phyloP scores from a whole-genome alignment of 1,140 invertebrate genomes.

The Venustaconcha ellipsiformis region DNA sequence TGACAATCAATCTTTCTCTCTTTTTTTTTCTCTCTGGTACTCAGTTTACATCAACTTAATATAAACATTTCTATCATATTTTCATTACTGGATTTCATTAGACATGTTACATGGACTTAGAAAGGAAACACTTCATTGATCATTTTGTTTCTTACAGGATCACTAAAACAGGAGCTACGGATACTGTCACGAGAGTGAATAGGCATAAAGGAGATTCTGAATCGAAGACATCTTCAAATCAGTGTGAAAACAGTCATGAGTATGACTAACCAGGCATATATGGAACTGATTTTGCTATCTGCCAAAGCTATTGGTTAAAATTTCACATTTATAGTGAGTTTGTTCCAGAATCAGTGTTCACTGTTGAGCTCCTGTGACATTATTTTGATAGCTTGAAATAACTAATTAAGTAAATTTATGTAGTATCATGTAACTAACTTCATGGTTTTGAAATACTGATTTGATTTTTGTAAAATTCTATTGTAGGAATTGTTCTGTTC shows the following conservation, averaged over 20 bases:
- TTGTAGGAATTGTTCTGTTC: too few relatives aligned
- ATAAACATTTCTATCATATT: background rate
- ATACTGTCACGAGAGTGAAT: slow-evolving; percentile 47
- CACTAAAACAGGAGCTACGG: slow-evolving; percentile 40
- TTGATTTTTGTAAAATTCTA: too few relatives aligned
- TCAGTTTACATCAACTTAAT: background rate
- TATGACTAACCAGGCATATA: slow-evolving; percentile 41
- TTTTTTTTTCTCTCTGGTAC: background rate
- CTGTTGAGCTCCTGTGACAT: too few relatives aligned
- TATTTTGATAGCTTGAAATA: too few relatives aligned
- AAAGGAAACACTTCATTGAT: background rate
- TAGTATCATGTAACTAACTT: too few relatives aligned
- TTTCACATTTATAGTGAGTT: too few relatives aligned
- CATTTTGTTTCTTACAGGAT: slow-evolving; percentile 30
- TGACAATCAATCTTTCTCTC: background rate
- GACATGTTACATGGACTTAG: background rate
- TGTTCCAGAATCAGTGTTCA: too few relatives aligned
- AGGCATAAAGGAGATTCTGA: slow-evolving; percentile 15
- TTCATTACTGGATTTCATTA: background rate
- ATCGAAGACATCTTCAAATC: slow-evolving; percentile 29
- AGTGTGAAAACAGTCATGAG: slow-evolving; percentile 53
- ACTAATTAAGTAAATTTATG: too few relatives aligned
- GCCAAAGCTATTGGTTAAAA: too few relatives aligned
- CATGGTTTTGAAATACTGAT: too few relatives aligned
- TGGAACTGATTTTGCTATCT: too few relatives aligned